Base-by-base conservation (phyloP, 2,888 invertebrate genomes). In the Cylindroiulus punctatus region DNA sequence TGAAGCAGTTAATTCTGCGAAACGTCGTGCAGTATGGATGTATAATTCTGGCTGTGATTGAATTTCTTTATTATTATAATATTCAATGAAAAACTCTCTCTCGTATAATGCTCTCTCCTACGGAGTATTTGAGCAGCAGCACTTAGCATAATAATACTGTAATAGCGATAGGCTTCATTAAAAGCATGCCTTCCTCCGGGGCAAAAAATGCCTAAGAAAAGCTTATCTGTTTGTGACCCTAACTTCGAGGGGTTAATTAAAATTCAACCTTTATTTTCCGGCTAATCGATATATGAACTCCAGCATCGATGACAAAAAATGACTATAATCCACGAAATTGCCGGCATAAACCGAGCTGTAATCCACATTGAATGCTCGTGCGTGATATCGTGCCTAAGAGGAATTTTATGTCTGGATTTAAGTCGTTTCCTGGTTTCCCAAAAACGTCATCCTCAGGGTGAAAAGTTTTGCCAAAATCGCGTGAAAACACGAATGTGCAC, bases 221-320 rank as follows among this genome's bases (percentile, higher is more conserved):
- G 76, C 76, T 76, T 76, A 76, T 76, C 76, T 76, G 30, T 30
- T 76, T 30, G 76, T 76, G 76, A 76, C 76, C 76, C 76, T 17
- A 32, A 76, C 76, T n/a, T 32, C 76, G 30, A 30, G 76, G 76
- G 76, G 76, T 76, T 76, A 76, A 76, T 76, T 76, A 76, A 76
- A 32, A 76, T 76, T 76, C 76, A 76, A 26, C 30, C 76, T 76
- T 76, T 76, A 30, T 76, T 26, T 76, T 76, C 76, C 14, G 26
- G 76, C 30, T 76, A 76, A 76, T 76, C 76, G 76, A 76, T 76
- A 76, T 14, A 76, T 4, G 76, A 76, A 76, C 76, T 26, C 30
- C 14, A n/a, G 5, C 76, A 14, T 76, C 30, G 4, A 76, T 76
- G 76, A 76, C 52, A 52, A 19, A 76, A 76, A 76, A 76, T 12